Evolutionary conservation across 2,113 vertebrate genomes (phyloP), one percentile per base, ranked within the genome.

Genomic region (Barbus barbus): DNA sequence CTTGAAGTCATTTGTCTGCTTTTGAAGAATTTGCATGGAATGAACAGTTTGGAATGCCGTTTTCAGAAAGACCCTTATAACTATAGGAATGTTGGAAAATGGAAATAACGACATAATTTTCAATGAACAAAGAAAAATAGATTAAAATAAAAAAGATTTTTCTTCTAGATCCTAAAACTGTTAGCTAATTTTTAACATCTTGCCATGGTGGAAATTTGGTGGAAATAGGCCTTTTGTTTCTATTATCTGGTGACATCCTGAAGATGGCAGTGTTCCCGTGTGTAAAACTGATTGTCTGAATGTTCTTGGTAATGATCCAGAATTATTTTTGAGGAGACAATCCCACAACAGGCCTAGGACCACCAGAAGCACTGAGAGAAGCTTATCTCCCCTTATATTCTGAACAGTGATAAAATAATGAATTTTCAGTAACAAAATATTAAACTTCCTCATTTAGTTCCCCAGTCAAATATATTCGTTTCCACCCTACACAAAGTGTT

Each of bases 251-350:
- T 75, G 82, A 86, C 44, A 51, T 87, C 91, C 92, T 93, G 90
- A 89, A 91, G 92, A 91, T 91, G 93, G 91, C 91, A 93, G 91
- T 85, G 83, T 91, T 89, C 79, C 84, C 87, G 77, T 84, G 13
- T 76, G 20, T 36, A 56, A 56, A 53, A 75, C 14, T 31, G 31
- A 58, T 13, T 41, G 3, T 60, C 69, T 73, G 11, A 44, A 24
- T 8, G 22, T 14, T 44, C 69, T 7, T 44, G 22, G n/a, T 14
- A 44, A 14, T 73, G 22, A 73, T 44, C 9, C 69, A 67, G 16
- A 20, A 67, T 33, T 18, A 65, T 31, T 33, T 63, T 63, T 63
- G 24, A 28, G 60, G 2, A 48, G 3, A 16, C 46, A 18, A 48
- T 51, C 16, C 16, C 18, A 51, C 48, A 51, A 51, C 16, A 51